Evolutionary conservation across 2,888 invertebrate genomes (phyloP).

Genomic region (Rhagophthalmus giganteus): DNA sequence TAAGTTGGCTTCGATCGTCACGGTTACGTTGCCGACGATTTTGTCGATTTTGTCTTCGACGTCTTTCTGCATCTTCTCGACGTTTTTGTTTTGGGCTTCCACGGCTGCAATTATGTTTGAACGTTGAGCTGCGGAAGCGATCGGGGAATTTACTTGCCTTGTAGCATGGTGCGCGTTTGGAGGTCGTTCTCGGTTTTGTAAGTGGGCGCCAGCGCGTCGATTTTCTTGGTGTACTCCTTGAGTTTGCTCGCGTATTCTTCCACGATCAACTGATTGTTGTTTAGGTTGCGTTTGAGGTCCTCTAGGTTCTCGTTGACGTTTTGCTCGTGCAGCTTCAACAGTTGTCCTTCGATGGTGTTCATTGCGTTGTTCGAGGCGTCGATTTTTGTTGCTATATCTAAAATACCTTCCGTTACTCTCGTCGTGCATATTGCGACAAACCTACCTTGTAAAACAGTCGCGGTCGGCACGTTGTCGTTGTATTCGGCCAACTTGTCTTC

Average conservation of each 20-base stretch:
- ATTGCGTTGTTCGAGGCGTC: neutral
- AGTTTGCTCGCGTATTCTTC: neutral
- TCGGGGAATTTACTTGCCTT: no score
- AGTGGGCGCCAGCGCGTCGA: neutral
- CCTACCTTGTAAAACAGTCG: neutral
- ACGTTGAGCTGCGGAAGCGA: no score
- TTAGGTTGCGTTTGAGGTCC: neutral
- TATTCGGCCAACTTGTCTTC: slow-evolving; percentile 61
- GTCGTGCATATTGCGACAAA: no score
- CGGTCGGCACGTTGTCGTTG: slow-evolving; percentile 38
- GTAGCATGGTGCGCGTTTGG: neutral
- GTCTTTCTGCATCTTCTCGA: neutral
- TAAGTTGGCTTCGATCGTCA: no score
- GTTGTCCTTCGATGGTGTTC: neutral
- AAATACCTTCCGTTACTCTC: neutral
- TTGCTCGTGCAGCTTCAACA: neutral
- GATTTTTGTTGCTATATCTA: neutral
- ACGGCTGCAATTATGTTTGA: neutral
- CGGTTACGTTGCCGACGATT: neutral
- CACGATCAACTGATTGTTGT: neutral
- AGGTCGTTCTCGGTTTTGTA: neutral
- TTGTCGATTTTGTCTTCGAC: neutral
- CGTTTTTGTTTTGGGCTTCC: neutral
- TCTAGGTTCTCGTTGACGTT: neutral
- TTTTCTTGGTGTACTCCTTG: neutral